phyloP scores from a whole-genome alignment of 2,888 invertebrate genomes.

The Flexamia atlantica region DNA sequence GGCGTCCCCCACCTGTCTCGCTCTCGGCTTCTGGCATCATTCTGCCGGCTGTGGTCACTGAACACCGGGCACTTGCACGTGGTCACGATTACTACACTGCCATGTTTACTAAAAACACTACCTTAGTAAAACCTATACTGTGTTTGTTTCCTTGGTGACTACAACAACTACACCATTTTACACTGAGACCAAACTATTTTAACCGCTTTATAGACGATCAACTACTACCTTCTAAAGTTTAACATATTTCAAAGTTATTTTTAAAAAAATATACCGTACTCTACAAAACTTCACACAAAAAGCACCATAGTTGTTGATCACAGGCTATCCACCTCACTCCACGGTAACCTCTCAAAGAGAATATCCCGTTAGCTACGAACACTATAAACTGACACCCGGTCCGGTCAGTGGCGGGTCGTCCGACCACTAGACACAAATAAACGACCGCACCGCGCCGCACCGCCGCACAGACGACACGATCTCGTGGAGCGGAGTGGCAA shows the following conservation, averaged over 20 bases:
- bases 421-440: constrained; percentile 56
- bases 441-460: constrained; percentile 68
- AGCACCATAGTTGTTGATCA: no score
- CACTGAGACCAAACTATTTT: no score
- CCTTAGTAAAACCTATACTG: no score
- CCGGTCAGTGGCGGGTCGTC: constrained; percentile 44
- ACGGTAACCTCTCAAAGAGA: background rate
- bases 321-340: background rate
- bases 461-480: constrained; percentile 67
- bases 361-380: constrained; percentile 3
- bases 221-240: no score
- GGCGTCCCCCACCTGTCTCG: constrained; percentile 75
- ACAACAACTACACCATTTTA: no score
- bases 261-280: no score
- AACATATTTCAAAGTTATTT: no score
- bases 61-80: constrained; percentile 2
- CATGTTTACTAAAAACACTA: no score
- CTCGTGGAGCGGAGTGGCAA: constrained; percentile 74
- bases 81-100: background rate
- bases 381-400: background rate
- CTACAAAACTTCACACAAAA: no score
- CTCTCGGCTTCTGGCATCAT: constrained; percentile 74
- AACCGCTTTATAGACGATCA: no score
- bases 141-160: no score
- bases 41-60: background rate